Percentiles rank a stretch among this genome's conserved stretches.
Evolutionary conservation across 2,888 invertebrate genomes (phyloP).

Genomic region (Disparrhopalites patrizii): DNA sequence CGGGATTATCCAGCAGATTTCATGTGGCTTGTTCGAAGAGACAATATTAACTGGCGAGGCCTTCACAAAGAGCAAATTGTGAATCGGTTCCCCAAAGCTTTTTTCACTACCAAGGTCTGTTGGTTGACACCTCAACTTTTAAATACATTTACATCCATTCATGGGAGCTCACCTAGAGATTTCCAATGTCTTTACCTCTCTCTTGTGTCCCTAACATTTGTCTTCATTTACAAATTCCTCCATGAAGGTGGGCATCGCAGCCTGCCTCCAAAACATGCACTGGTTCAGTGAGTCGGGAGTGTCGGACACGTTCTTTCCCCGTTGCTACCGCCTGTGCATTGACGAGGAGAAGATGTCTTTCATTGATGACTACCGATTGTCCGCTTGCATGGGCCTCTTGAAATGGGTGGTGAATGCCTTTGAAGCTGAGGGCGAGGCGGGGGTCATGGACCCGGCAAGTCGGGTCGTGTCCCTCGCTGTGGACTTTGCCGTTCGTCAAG

Average conservation of each 20-base stretch:
- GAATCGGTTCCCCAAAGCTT: conserved; percentile 76
- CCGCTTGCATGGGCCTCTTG: conserved; percentile 78
- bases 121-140: no score
- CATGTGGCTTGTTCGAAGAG: conserved; percentile 79
- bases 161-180: no score
- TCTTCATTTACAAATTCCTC: no score
- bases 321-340: conserved; percentile 79
- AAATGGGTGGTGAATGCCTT: conserved; percentile 68
- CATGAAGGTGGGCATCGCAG: conserved; percentile 30
- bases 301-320: conserved; percentile 74
- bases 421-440: conserved; percentile 57
- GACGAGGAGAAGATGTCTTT: conserved; percentile 78
- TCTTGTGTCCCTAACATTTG: no score
- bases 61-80: conserved; percentile 65
- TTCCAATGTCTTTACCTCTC: no score
- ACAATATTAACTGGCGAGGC: conserved; percentile 14
- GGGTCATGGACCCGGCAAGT: conserved; percentile 49
- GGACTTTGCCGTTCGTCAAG: conserved; percentile 67
- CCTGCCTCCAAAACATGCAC: conserved; percentile 67
- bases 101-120: conserved; percentile 93
- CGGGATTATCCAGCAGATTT: conserved; percentile 77
- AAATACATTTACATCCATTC: no score
- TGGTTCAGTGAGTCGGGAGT: conserved; percentile 81
- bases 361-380: conserved; percentile 81
- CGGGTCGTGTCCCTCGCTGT: conserved; percentile 55